Percentiles rank a stretch among this genome's conserved stretches.
phyloP scores from a whole-genome alignment of 2,797 vertebrate genomes.

The Poeciliopsis gracilis region DNA sequence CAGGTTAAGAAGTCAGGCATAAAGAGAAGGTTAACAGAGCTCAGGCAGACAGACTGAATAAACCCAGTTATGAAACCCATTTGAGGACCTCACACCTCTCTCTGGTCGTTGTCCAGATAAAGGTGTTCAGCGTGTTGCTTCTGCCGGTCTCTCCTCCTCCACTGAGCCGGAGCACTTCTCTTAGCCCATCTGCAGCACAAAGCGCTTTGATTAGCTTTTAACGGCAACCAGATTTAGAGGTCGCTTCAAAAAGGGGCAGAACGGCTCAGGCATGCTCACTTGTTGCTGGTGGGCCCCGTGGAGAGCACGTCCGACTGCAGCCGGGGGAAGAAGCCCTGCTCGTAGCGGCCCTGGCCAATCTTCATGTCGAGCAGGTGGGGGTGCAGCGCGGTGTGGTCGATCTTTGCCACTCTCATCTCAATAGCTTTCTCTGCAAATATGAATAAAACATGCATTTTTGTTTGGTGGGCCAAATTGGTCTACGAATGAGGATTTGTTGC shows the following conservation, averaged over 20 bases:
- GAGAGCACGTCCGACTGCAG: constrained; percentile 96
- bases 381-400: constrained; percentile 96
- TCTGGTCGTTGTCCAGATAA: constrained; percentile 97
- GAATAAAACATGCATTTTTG: not conserved
- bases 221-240: not conserved
- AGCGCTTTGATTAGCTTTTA: not conserved
- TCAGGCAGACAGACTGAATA: constrained; percentile 26
- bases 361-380: constrained; percentile 99
- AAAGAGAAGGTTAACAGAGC: constrained; percentile 37
- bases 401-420: constrained; percentile 93
- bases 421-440: constrained; percentile 90
- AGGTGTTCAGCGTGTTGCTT: constrained; percentile 97
- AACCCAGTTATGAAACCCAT: not conserved
- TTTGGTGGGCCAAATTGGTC: not conserved
- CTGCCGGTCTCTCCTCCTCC: constrained; percentile 94
- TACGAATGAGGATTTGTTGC: not conserved
- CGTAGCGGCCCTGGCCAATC: constrained; percentile 98
- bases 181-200: constrained; percentile 89
- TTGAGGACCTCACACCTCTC: constrained; percentile 85
- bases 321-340: constrained; percentile 96
- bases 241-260: not conserved
- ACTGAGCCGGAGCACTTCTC: constrained; percentile 97
- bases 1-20: constrained; percentile 59
- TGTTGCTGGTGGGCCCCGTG: constrained; percentile 94
- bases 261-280: constrained; percentile 79